These are phyloP conservation scores for Corythornis vintsioides DNA, from an alignment of 2,113 vertebrate species.

Conservation along the genomic window DNA sequence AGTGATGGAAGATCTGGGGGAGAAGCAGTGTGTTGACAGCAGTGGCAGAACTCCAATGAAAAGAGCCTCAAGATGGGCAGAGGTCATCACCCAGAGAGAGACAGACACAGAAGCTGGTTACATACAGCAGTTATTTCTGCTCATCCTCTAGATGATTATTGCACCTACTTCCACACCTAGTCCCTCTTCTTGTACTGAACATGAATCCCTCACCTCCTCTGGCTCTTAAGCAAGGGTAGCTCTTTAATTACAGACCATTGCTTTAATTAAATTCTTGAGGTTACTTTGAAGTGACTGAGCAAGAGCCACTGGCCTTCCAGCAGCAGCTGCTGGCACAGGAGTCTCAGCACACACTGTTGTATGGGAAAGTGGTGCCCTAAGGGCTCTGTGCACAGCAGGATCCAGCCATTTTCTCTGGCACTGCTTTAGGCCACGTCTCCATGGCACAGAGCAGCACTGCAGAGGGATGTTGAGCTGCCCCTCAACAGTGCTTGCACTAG, in stretches of 20 bases:
- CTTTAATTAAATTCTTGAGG: conserved; percentile 35
- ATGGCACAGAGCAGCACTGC: fast-evolving
- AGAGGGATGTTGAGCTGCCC: background rate
- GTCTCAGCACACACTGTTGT: background rate
- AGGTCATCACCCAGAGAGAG: background rate
- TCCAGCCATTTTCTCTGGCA: background rate
- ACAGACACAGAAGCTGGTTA: background rate
- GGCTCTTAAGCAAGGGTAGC: background rate
- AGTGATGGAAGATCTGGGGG: background rate
- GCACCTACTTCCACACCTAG: background rate
- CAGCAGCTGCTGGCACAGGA: background rate
- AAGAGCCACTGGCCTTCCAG: background rate
- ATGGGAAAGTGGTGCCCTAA: fast-evolving
- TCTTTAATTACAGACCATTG: conserved; percentile 6
- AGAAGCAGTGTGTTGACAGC: background rate
- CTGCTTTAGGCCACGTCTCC: background rate
- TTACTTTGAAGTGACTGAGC: conserved; percentile 10
- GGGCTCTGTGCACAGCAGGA: background rate
- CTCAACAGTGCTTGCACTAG: background rate
- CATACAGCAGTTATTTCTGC: background rate
- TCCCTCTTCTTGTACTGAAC: background rate
- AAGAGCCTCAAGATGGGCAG: background rate
- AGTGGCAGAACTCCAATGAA: background rate
- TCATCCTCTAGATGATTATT: background rate
- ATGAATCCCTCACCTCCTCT: background rate